A percentile compares a stretch with the other conserved stretches of the same genome.
phyloP scores from a whole-genome alignment of 2,113 vertebrate genomes.

The Asarcornis scutulata region DNA sequence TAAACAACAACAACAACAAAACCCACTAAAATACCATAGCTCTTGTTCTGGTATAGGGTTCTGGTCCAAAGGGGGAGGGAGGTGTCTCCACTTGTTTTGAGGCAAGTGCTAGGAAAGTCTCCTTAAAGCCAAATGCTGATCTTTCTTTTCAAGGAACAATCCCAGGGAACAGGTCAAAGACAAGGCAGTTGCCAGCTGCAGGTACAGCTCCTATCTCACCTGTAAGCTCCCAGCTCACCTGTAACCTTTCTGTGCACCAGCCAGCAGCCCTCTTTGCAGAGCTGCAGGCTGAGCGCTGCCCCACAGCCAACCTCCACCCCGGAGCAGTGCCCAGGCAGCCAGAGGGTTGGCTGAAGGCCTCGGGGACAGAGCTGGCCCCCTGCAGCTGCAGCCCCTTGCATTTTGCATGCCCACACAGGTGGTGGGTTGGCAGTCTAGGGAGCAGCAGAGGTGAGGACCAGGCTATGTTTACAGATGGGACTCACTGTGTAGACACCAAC shows the following conservation, averaged over 20 bases:
- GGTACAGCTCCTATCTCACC: neutral
- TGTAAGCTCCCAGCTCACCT: too few relatives aligned
- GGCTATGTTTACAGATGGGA: neutral
- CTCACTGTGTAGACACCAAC: neutral
- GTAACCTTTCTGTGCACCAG: too few relatives aligned
- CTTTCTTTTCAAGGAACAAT: neutral
- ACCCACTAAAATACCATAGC: neutral
- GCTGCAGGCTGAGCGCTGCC: neutral
- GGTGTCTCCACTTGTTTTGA: neutral
- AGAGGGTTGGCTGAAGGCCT: neutral
- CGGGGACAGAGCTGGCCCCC: neutral
- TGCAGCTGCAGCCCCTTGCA: accelerated
- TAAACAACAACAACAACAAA: neutral
- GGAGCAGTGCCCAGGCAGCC: neutral
- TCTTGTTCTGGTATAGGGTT: neutral
- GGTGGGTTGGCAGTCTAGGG: neutral
- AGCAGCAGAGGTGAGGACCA: neutral
- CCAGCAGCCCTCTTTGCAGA: neutral
- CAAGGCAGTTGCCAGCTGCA: neutral
- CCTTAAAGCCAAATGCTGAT: neutral
- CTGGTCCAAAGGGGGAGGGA: neutral
- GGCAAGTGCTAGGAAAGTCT: neutral
- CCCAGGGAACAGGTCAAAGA: neutral
- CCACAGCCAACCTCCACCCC: neutral
- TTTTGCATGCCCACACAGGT: neutral